Evolutionary conservation across 1,140 invertebrate genomes (phyloP), one percentile per base, ranked within the genome.

Genomic region (Saxidomus purpurata): DNA sequence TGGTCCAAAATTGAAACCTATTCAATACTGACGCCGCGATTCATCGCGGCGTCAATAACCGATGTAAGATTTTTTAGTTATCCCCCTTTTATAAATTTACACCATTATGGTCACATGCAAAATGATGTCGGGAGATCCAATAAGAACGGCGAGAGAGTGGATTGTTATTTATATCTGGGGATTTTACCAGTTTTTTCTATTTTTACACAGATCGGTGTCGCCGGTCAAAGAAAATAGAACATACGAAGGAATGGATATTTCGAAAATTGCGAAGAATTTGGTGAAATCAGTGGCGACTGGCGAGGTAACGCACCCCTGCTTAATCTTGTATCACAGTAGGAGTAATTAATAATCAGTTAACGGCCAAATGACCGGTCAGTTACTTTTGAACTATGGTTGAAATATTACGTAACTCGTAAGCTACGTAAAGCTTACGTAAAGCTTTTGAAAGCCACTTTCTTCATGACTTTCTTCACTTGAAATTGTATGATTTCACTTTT

Each of bases 241-340:
- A 43, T 4, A 8, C 3, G n/a, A 0, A 22, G 74, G 40, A 13
- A 93, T 93, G 91, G 92, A 94, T 59, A 55, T 94, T 31, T 79
- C 91, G 15, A 93, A 93, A 89, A 93, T 94, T 38, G 92, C 92
- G 0, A 94, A 94, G 76, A 92, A 92, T 79, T 79, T 94, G 43
- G 91, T 94, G n/a, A 93, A 91, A 59, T 89, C 86, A 67, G 93
- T 93, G 11, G 38, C 88, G 4, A 90, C 93, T 17, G 91, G 90
- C 38, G 90, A 93, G 91, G 93, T 94, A 91, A 90, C 74, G 67
- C 13, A 8, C 43, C 15, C 15, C 4, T 43, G 43, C 43, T 4
- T 43, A 43, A 15, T 43, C 15, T 43, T 43, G 15, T 8, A 15
- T 43, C 43, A 43, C 43, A 8, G 6, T 43, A 43, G 4, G 6